phyloP scores from a whole-genome alignment of 2,113 vertebrate genomes.

The Oncorhynchus keta region DNA sequence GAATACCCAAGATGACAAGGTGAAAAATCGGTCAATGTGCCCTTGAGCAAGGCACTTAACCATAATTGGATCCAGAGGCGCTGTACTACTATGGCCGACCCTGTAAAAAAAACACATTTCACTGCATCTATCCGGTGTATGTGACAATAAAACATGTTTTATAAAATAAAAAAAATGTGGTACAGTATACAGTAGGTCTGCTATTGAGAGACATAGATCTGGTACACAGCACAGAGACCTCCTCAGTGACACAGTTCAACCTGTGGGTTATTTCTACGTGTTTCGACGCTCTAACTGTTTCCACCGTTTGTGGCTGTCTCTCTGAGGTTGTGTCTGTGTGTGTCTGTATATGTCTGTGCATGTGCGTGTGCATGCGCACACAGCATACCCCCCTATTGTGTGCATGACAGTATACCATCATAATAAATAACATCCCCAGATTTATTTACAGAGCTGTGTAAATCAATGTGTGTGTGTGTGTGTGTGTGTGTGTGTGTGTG shows the following conservation, averaged over 20 bases:
- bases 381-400: background rate
- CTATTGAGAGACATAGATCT: background rate
- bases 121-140: too few relatives aligned
- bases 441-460: background rate
- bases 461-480: background rate
- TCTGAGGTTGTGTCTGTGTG: background rate
- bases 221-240: background rate
- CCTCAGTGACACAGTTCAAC: background rate
- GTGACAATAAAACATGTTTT: too few relatives aligned
- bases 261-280: background rate
- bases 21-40: too few relatives aligned
- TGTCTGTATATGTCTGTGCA: background rate
- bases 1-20: too few relatives aligned
- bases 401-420: background rate
- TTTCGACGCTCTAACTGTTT: background rate
- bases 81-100: too few relatives aligned
- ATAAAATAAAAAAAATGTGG: too few relatives aligned
- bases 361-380: background rate
- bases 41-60: too few relatives aligned
- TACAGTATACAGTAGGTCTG: background rate
- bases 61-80: too few relatives aligned
- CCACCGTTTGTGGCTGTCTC: background rate
- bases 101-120: too few relatives aligned
- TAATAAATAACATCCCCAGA: background rate
- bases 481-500: constrained; percentile 1